phyloP scores from a whole-genome alignment of 2,888 invertebrate genomes.

The Pherbina coryleti region DNA sequence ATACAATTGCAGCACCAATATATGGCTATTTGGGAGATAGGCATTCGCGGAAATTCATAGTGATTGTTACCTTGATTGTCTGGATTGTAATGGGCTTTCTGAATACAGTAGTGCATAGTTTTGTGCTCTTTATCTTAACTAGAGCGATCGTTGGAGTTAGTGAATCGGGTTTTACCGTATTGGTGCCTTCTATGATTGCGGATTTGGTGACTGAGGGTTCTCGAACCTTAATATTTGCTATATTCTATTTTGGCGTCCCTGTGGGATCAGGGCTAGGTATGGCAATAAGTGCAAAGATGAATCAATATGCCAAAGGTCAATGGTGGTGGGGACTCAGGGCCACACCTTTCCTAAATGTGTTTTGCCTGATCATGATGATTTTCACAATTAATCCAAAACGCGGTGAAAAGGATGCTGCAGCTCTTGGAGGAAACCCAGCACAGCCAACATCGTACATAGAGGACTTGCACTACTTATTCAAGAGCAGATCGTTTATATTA shows the following conservation, averaged over 20 bases:
- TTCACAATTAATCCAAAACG: neutral
- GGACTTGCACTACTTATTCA: neutral
- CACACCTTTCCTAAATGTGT: neutral
- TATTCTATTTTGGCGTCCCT: neutral
- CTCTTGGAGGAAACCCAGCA: neutral
- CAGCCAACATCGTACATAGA: neutral
- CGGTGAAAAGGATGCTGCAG: neutral
- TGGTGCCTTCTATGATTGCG: neutral
- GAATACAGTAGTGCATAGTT: neutral
- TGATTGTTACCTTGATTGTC: neutral
- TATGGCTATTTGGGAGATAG: neutral
- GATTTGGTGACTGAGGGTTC: neutral
- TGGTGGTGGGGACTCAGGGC: neutral
- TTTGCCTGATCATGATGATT: neutral
- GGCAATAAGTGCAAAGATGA: neutral
- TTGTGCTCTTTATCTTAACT: neutral
- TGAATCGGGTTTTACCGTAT: neutral
- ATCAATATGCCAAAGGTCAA: neutral
- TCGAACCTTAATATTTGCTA: neutral
- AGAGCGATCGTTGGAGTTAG: neutral
- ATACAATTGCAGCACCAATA: neutral
- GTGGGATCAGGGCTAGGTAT: neutral
- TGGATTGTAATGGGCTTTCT: neutral
- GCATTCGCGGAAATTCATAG: neutral
- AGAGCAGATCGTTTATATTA: neutral